Evolutionary conservation across 53 echinoderm and acorn worm genomes (phyloP).

Genomic region (Stichopus horrens): DNA sequence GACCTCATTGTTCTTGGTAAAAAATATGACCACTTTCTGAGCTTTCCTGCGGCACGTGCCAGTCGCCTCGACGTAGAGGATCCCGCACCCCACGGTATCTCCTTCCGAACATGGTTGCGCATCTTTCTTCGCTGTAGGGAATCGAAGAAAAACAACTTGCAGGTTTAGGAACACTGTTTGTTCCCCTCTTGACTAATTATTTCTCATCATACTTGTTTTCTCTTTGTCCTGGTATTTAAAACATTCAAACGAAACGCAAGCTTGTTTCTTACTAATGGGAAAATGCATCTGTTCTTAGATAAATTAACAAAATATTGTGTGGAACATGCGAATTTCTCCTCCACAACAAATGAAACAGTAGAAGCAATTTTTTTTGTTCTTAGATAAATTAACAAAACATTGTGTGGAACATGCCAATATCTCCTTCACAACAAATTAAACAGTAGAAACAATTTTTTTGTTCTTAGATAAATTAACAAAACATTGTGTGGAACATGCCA

Average conservation of each 20-base stretch:
- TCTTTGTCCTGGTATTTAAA: neutral
- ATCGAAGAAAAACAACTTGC: too few species aligned
- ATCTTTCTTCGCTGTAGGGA: conserved; percentile 55
- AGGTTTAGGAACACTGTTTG: too few species aligned
- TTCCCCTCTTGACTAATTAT: too few species aligned
- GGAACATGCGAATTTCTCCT: too few species aligned
- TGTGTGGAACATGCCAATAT: too few species aligned
- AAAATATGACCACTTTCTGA: conserved; percentile 80
- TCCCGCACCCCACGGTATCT: conserved; percentile 86
- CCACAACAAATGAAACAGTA: neutral
- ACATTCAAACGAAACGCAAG: neutral
- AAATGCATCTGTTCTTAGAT: neutral
- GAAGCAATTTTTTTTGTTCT: neutral
- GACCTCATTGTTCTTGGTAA: conserved; percentile 75
- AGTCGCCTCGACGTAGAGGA: conserved; percentile 63
- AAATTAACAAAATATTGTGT: too few species aligned
- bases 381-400: too few species aligned
- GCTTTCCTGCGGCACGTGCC: conserved; percentile 20
- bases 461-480: too few species aligned
- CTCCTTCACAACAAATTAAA: neutral
- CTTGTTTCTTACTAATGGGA: neutral
- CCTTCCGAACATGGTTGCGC: conserved; percentile 66
- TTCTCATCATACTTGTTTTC: too few species aligned
- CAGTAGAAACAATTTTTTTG: neutral
- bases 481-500: neutral